Conservation (phyloP, 2,113 vertebrate genomes). For the Mixornis gularis region DNA sequence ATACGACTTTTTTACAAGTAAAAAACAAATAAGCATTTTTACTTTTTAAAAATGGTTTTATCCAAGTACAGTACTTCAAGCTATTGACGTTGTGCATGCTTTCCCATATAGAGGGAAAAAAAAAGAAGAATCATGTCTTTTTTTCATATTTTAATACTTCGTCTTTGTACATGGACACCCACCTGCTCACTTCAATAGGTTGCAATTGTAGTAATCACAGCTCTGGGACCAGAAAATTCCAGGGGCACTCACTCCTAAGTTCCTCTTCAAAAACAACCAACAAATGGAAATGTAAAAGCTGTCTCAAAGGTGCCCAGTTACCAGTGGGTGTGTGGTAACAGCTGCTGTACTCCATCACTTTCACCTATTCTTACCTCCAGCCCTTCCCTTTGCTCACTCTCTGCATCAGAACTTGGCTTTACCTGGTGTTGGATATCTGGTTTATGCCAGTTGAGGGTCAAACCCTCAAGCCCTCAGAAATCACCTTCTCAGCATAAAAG, state of each 20-base stretch:
- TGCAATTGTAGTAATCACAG: not conserved
- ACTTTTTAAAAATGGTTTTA: not conserved
- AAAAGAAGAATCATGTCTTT: fast-evolving
- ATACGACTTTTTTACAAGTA: not conserved
- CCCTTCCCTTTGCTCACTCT: fast-evolving
- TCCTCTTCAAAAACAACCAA: not conserved
- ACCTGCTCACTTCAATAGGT: not conserved
- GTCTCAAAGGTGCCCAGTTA: not conserved
- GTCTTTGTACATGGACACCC: not conserved
- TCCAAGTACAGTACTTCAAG: not conserved
- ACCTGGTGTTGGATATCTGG: not conserved
- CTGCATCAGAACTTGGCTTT: not conserved
- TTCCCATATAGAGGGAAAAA: not conserved
- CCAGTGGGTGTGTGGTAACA: fast-evolving
- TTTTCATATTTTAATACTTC: not conserved
- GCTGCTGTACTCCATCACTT: not conserved
- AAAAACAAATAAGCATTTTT: not conserved
- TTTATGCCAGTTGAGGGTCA: not conserved
- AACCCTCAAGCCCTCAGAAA: not conserved
- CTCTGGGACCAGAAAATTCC: not conserved
- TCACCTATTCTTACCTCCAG: not conserved
- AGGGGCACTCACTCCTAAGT: fast-evolving
- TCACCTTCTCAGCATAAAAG: not conserved
- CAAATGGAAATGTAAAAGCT: not conserved
- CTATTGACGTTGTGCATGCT: not conserved